Evolutionary conservation across 2,113 vertebrate species (phyloP).

Genomic region (Natator depressus): DNA sequence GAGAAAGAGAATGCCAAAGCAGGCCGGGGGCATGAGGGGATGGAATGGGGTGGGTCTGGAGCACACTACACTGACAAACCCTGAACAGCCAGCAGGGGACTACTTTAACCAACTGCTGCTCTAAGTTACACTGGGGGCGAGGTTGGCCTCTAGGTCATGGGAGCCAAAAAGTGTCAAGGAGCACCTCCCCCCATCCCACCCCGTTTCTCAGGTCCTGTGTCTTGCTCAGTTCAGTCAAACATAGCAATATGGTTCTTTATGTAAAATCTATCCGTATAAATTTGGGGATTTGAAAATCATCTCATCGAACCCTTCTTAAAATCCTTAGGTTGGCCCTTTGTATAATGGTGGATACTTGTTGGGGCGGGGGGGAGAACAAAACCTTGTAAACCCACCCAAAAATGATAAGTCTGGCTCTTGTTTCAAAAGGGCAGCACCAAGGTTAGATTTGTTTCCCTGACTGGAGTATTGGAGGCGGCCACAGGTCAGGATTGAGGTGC

Average conservation of each 20-base stretch:
- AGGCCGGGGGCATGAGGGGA: not conserved
- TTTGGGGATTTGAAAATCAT: not conserved
- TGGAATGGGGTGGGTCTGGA: not conserved
- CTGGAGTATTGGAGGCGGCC: constrained; percentile 20
- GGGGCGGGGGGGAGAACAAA: not conserved
- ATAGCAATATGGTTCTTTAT: not conserved
- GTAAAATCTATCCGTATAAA: not conserved
- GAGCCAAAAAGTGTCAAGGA: not conserved
- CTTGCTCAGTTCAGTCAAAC: not conserved
- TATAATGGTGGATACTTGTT: fast-evolving
- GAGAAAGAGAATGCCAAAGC: not conserved
- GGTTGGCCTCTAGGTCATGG: not conserved
- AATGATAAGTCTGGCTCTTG: not conserved
- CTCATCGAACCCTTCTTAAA: not conserved
- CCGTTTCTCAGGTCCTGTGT: not conserved
- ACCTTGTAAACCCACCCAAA: fast-evolving
- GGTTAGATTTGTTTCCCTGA: not conserved
- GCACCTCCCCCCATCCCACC: not conserved
- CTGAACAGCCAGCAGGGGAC: not conserved
- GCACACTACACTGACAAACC: not conserved
- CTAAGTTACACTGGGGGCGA: not conserved
- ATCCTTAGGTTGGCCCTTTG: not conserved
- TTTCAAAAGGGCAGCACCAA: not conserved
- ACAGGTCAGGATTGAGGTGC: constrained; percentile 29
- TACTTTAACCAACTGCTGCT: not conserved